phyloP scores from a whole-genome alignment of 2,888 invertebrate genomes.

The Hedychridium roseum region DNA sequence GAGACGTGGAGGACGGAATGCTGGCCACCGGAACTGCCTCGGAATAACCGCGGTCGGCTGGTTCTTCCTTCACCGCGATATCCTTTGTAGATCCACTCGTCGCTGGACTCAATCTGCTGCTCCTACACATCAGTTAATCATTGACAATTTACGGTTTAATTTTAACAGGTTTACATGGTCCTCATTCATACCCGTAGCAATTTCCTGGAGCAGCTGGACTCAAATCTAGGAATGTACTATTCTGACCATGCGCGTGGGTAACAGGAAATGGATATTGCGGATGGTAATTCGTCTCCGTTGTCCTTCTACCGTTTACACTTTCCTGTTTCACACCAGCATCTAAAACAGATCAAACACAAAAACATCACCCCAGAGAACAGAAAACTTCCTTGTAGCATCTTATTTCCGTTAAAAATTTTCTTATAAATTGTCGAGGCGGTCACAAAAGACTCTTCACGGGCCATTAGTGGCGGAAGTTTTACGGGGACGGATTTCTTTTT shows the following conservation, averaged over 20 bases:
- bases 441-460: too few species aligned
- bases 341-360: conserved; percentile 8
- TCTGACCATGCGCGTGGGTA: conserved; percentile 32
- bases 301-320: conserved; percentile 40
- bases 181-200: conserved; percentile 43
- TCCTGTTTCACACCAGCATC: conserved; percentile 47
- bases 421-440: too few species aligned
- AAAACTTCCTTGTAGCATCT: too few species aligned
- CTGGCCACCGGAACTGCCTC: conserved; percentile 43
- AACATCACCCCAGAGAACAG: not conserved
- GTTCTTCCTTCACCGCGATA: conserved; percentile 53
- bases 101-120: conserved; percentile 33
- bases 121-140: conserved; percentile 22
- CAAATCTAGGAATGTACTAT: conserved; percentile 44
- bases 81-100: conserved; percentile 39
- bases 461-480: too few species aligned
- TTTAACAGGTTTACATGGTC: not conserved
- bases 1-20: conserved; percentile 37
- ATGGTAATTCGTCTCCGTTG: conserved; percentile 35
- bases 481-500: too few species aligned
- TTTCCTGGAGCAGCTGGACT: conserved; percentile 37
- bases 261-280: conserved; percentile 36
- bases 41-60: conserved; percentile 49
- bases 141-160: not conserved
- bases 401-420: too few species aligned